Percentiles rank a stretch among this genome's conserved stretches.
These are phyloP conservation scores for Myoxocephalus aenaeus DNA, from an alignment of 2,797 vertebrate species.

Conservation along the genomic window DNA sequence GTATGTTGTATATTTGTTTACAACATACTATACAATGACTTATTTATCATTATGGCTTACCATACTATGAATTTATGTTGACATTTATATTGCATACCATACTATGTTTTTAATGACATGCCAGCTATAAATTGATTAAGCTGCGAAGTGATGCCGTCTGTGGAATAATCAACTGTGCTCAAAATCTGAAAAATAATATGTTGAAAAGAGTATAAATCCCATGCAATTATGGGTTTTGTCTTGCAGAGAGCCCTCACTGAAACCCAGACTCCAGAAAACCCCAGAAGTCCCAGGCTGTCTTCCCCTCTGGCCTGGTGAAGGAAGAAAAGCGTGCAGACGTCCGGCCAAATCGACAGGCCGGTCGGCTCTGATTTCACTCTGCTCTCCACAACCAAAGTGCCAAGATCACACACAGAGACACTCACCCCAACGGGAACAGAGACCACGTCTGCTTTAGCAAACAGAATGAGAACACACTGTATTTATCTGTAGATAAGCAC, in stretches of 20 bases:
- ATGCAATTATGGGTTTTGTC: slow-evolving; percentile 41
- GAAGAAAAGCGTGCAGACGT: slow-evolving; percentile 10
- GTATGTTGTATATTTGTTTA: no score
- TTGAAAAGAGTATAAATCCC: slow-evolving; percentile 17
- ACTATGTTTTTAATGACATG: neutral
- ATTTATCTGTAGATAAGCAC: slow-evolving; percentile 16
- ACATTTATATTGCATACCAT: neutral
- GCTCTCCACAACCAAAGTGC: slow-evolving; percentile 80
- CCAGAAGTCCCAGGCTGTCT: slow-evolving; percentile 89
- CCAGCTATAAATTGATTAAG: slow-evolving; percentile 34
- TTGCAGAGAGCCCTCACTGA: slow-evolving; percentile 92
- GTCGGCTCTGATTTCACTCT: slow-evolving; percentile 54
- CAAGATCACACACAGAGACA: slow-evolving; percentile 73
- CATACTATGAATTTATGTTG: no score
- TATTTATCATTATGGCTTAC: no score
- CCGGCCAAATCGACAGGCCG: slow-evolving; percentile 35
- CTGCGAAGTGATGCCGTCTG: slow-evolving; percentile 31
- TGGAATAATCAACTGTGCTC: slow-evolving; percentile 31
- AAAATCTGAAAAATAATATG: slow-evolving; percentile 20
- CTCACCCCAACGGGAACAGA: slow-evolving; percentile 53
- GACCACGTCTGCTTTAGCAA: slow-evolving; percentile 43
- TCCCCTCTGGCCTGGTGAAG: slow-evolving; percentile 95
- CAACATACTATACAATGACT: no score
- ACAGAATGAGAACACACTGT: slow-evolving; percentile 1
- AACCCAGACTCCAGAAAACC: slow-evolving; percentile 88